A percentile compares a stretch with the other conserved stretches of the same genome.
Evolutionary conservation across 2,888 invertebrate genomes (phyloP).

Genomic region (Kryphioiulus occultus): DNA sequence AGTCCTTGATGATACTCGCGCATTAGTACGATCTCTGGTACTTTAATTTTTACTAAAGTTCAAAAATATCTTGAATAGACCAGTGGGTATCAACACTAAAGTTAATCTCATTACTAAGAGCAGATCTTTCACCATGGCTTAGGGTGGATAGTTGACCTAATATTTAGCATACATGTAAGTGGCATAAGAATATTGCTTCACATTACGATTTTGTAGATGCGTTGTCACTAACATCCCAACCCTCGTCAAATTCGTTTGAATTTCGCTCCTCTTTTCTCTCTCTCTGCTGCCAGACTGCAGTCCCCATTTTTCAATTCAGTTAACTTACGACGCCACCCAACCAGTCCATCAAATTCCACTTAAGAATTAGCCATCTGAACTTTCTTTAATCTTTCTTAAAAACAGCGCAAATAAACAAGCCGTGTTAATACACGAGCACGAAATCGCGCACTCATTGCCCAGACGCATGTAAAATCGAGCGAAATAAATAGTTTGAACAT

Average conservation of each 20-base stretch:
- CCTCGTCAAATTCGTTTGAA: neutral
- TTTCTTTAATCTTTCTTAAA: neutral
- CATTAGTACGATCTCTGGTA: too few relatives aligned
- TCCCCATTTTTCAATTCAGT: neutral
- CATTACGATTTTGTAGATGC: too few relatives aligned
- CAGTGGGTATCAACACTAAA: too few relatives aligned
- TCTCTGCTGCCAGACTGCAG: neutral
- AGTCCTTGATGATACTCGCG: too few relatives aligned
- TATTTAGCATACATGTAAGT: too few relatives aligned
- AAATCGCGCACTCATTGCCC: neutral
- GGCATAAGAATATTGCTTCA: too few relatives aligned
- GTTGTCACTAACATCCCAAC: too few relatives aligned
- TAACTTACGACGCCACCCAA: neutral
- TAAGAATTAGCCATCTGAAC: neutral
- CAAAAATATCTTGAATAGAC: too few relatives aligned
- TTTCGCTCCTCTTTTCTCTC: neutral
- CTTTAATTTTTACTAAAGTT: too few relatives aligned
- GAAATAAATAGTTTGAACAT: conserved; percentile 24
- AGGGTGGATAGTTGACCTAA: too few relatives aligned
- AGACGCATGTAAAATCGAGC: conserved; percentile 11
- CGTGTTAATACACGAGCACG: neutral
- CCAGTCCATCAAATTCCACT: neutral
- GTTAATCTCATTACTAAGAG: too few relatives aligned
- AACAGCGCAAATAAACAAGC: neutral
- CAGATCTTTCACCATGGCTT: too few relatives aligned